These are phyloP conservation scores for Melanchra persicariae DNA, from an alignment of 2,888 invertebrate species.

Conservation along the genomic window DNA sequence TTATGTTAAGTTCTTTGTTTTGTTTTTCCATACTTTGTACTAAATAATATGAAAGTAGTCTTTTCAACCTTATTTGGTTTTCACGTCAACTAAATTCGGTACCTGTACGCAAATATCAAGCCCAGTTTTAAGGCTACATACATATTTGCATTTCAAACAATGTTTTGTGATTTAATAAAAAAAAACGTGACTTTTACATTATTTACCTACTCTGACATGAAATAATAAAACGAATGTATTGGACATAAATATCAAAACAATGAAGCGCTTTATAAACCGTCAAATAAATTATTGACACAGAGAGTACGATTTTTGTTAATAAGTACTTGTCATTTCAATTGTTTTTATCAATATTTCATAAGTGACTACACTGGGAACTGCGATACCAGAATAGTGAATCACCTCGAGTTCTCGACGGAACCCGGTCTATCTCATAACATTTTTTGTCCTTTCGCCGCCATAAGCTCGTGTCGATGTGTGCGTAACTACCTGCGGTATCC, in stretches of 20 bases:
- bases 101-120: slow-evolving; percentile 11
- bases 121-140: slow-evolving; percentile 1
- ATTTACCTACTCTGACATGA: slow-evolving; percentile 10
- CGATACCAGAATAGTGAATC: slow-evolving; percentile 21
- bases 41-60: neutral
- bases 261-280: neutral
- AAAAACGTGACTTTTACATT: neutral
- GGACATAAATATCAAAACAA: neutral
- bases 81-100: slow-evolving; percentile 23
- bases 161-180: neutral
- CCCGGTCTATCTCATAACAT: slow-evolving; percentile 54
- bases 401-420: slow-evolving; percentile 57
- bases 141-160: slow-evolving; percentile 17
- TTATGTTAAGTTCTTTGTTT: slow-evolving; percentile 23
- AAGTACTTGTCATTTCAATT: too few species aligned
- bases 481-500: slow-evolving; percentile 87
- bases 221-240: slow-evolving; percentile 21
- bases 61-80: slow-evolving; percentile 24
- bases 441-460: slow-evolving; percentile 75
- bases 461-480: slow-evolving; percentile 79
- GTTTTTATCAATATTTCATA: neutral
- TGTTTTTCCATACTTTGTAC: neutral
- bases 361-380: neutral
- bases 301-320: too few species aligned
- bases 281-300: neutral